Conservation (phyloP, 2,113 vertebrate species). For the Antechinus stuartii region DNA sequence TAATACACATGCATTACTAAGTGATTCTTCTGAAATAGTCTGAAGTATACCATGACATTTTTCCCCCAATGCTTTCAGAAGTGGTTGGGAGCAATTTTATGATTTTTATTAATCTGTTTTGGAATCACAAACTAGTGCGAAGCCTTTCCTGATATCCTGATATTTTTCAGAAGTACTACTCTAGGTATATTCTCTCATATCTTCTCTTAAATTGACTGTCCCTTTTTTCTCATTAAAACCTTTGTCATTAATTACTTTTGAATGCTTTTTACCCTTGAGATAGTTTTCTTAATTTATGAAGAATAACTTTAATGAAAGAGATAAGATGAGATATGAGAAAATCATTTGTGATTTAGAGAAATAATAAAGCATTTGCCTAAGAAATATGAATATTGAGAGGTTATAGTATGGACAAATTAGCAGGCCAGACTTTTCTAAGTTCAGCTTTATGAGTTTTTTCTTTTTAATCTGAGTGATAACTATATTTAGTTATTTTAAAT, state of each 20-base stretch:
- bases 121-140: background rate
- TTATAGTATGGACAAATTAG: background rate
- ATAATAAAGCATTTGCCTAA: slow-evolving; percentile 26
- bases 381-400: background rate
- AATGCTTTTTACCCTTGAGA: background rate
- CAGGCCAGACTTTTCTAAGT: background rate
- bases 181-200: background rate
- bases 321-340: slow-evolving; percentile 23
- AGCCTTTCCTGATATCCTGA: background rate
- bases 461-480: slow-evolving; percentile 12
- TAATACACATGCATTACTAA: background rate
- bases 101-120: slow-evolving; percentile 18
- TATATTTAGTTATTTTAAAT: background rate
- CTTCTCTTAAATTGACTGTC: background rate
- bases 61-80: slow-evolving; percentile 9
- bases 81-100: background rate
- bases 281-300: slow-evolving; percentile 48
- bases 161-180: background rate
- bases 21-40: background rate
- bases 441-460: slow-evolving; percentile 30
- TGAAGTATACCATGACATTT: background rate
- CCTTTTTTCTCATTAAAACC: background rate
- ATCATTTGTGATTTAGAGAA: slow-evolving; percentile 44
- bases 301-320: slow-evolving; percentile 18
- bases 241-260: slow-evolving; percentile 4